Conservation (phyloP, 1,140 invertebrate species). For the Drosophila punjabiensis region DNA sequence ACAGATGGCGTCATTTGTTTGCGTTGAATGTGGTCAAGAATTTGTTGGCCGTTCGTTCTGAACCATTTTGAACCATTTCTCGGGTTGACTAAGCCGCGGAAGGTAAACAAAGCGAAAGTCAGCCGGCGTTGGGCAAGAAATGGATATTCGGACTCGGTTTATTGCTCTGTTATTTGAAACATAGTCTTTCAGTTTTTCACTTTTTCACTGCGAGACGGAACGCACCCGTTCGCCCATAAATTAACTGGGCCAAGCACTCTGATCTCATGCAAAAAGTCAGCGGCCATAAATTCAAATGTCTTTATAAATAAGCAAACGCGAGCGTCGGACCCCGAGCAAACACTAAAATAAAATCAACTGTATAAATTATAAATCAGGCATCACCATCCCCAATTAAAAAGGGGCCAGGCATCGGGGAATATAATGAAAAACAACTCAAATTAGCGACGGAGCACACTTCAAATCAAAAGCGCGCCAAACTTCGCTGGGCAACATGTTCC, state of each 20-base stretch:
- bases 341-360: conserved; percentile 47
- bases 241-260: conserved; percentile 63
- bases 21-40: conserved; percentile 48
- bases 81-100: conserved; percentile 48
- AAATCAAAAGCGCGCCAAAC: conserved; percentile 41
- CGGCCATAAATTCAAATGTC: conserved; percentile 76
- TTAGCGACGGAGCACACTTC: conserved; percentile 16
- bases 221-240: conserved; percentile 64
- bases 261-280: conserved; percentile 76
- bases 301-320: conserved; percentile 74
- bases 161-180: conserved; percentile 59
- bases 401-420: conserved; percentile 20
- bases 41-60: conserved; percentile 11
- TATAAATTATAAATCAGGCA: conserved; percentile 74
- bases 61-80: conserved; percentile 20
- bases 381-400: conserved; percentile 56
- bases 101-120: conserved; percentile 34
- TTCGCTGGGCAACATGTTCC: conserved; percentile 33
- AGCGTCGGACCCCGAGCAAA: conserved; percentile 24
- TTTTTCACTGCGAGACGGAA: conserved; percentile 17
- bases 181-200: conserved; percentile 49
- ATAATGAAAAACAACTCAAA: conserved; percentile 11
- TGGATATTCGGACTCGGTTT: conserved; percentile 24
- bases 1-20: conserved; percentile 71
- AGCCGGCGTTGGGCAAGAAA: conserved; percentile 35